Conservation (phyloP, 1,140 invertebrate genomes). For the Calliphora vicina region DNA sequence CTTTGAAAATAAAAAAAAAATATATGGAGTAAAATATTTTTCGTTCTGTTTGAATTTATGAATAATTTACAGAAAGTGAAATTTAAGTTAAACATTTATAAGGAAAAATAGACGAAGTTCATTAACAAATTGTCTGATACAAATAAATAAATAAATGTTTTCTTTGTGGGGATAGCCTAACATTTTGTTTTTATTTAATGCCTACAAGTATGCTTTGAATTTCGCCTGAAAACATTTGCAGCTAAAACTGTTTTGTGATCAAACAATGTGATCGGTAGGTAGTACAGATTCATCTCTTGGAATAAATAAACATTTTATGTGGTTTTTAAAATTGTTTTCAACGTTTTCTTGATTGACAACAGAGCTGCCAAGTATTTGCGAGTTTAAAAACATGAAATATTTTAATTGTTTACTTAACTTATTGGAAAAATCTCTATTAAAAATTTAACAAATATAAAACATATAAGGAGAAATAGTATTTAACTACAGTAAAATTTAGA, state of each 20-base stretch:
- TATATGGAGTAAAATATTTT: not conserved
- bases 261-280: not conserved
- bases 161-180: not conserved
- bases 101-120: no score
- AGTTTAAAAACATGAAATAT: no score
- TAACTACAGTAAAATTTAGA: no score
- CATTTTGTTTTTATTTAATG: not conserved
- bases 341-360: not conserved
- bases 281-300: not conserved
- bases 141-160: no score
- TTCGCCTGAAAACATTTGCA: not conserved
- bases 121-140: no score
- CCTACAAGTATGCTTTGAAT: constrained; percentile 20
- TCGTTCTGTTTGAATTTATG: not conserved
- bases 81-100: not conserved
- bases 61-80: not conserved
- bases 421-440: no score
- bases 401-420: no score
- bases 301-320: no score
- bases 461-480: no score
- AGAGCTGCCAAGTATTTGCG: not conserved
- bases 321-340: no score
- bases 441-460: no score
- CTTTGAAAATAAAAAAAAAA: no score
- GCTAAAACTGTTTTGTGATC: not conserved